Conservation (phyloP, 1,140 invertebrate genomes). For the Eumeta japonica region DNA sequence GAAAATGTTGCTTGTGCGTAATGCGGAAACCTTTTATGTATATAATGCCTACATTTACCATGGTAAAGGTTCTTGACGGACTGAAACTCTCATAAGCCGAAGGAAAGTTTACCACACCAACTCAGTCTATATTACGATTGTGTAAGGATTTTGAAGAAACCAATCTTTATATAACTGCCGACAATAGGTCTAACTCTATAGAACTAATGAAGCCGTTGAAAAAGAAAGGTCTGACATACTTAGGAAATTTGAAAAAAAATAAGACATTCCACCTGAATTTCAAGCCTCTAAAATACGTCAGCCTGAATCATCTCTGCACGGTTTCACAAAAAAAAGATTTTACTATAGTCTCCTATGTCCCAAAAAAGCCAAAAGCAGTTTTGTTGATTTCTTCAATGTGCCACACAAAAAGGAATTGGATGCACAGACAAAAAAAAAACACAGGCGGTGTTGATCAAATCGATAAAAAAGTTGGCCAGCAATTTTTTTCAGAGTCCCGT, state of each 20-base stretch:
- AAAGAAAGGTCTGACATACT: slow-evolving; percentile 28
- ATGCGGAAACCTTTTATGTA: too few relatives aligned
- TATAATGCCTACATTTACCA: too few relatives aligned
- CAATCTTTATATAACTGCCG: too few relatives aligned
- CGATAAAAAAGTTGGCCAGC: too few relatives aligned
- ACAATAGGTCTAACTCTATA: slow-evolving; percentile 45
- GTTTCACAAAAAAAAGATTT: too few relatives aligned
- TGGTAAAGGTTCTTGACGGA: slow-evolving; percentile 21
- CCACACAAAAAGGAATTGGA: slow-evolving; percentile 12
- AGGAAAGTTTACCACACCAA: slow-evolving; percentile 16
- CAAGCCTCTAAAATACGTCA: slow-evolving; percentile 9
- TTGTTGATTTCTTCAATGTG: slow-evolving; percentile 17
- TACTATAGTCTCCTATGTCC: slow-evolving; percentile 18
- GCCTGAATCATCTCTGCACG: slow-evolving; percentile 9
- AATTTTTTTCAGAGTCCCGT: too few relatives aligned
- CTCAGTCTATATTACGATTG: slow-evolving; percentile 21
- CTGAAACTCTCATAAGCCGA: slow-evolving; percentile 14
- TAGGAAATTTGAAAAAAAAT: slow-evolving; percentile 51
- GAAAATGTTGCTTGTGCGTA: slow-evolving; percentile 24
- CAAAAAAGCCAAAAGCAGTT: too few relatives aligned
- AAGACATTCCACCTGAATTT: slow-evolving; percentile 36
- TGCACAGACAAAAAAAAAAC: slow-evolving; percentile 9
- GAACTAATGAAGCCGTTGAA: slow-evolving; percentile 26
- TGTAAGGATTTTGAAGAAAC: slow-evolving; percentile 18
- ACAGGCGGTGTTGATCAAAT: too few relatives aligned